Conservation (phyloP, 1,140 invertebrate genomes). For the Drosophila tropicalis region DNA sequence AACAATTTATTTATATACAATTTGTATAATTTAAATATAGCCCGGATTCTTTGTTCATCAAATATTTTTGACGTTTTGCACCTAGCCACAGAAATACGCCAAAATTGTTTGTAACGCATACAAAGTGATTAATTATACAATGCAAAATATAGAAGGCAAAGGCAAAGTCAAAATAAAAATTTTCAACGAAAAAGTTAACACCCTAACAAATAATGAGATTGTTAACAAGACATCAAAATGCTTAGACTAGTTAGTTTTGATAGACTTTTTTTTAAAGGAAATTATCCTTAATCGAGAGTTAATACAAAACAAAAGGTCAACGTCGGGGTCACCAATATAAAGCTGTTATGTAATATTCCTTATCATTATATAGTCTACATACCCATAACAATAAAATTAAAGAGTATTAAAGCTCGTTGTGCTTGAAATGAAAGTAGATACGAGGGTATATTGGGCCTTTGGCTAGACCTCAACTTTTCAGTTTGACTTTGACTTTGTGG, state of each 20-base stretch:
- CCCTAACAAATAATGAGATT: not conserved
- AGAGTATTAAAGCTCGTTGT: conserved; percentile 13
- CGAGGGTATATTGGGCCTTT: conserved; percentile 49
- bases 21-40: conserved; percentile 33
- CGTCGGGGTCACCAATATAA: not conserved
- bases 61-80: conserved; percentile 45
- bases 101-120: conserved; percentile 34
- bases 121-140: conserved; percentile 49
- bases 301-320: no score
- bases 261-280: no score
- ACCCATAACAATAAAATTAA: not conserved
- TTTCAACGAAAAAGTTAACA: not conserved
- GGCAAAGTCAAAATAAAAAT: not conserved
- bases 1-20: conserved; percentile 13
- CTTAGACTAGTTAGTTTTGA: no score
- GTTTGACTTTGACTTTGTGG: conserved; percentile 57
- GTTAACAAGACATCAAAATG: no score
- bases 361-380: not conserved
- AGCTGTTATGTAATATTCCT: not conserved
- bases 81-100: conserved; percentile 35
- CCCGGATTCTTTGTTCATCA: conserved; percentile 52
- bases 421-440: conserved; percentile 49
- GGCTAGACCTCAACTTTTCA: conserved; percentile 28
- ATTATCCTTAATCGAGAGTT: no score
- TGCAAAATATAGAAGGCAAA: conserved; percentile 19